A percentile compares a stretch with the other conserved stretches of the same genome.
These are phyloP conservation scores for Ametastegia equiseti DNA, from an alignment of 2,888 invertebrate genomes.

Conservation along the genomic window DNA sequence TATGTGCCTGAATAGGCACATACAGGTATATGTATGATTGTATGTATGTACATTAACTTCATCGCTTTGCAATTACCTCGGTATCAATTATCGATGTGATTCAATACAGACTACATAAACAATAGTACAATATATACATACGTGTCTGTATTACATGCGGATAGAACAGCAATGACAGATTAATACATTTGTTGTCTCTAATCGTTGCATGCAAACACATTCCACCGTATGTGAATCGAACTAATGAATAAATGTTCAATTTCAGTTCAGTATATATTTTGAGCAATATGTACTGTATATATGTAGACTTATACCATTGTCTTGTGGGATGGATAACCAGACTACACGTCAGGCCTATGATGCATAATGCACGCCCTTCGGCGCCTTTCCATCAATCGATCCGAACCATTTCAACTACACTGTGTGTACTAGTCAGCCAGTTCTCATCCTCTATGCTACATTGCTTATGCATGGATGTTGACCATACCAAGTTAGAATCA, in stretches of 20 bases:
- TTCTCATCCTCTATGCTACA: neutral
- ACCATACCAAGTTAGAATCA: neutral
- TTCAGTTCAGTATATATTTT: neutral
- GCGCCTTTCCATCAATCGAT: conserved; percentile 41
- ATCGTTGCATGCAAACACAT: neutral
- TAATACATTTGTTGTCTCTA: neutral
- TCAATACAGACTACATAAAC: neutral
- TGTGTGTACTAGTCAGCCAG: neutral
- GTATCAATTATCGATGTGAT: neutral
- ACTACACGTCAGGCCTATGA: conserved; percentile 38
- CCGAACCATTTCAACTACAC: neutral
- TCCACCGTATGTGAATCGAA: neutral
- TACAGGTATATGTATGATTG: too few relatives aligned
- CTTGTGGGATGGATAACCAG: conserved; percentile 14
- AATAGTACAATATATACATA: too few relatives aligned
- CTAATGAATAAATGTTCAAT: neutral
- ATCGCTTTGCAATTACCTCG: neutral
- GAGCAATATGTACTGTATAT: too few relatives aligned
- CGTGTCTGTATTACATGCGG: too few relatives aligned
- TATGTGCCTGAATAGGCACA: neutral
- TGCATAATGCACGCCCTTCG: conserved; percentile 35
- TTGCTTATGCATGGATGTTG: conserved; percentile 18
- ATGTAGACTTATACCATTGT: neutral
- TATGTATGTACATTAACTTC: neutral
- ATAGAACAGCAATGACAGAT: neutral